Conservation (phyloP, 2,888 invertebrate genomes). For the Tortricodes alternella region DNA sequence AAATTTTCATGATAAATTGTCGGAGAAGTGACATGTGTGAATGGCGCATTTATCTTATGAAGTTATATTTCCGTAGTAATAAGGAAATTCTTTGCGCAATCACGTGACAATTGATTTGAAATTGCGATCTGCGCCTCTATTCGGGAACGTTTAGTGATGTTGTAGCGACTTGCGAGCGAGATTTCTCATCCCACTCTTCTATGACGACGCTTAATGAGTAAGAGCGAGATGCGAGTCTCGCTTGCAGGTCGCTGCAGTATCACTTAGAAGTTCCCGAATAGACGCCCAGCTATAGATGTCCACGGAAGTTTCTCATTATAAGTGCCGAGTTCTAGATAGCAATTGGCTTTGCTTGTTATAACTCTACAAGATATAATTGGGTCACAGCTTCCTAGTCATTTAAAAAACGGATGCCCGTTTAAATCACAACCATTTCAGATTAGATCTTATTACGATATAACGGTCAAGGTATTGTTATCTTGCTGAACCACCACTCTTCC, state of each 20-base stretch:
- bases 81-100: conserved; percentile 25
- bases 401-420: not conserved
- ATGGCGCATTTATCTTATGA: conserved; percentile 37
- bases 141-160: no score
- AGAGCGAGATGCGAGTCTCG: no score
- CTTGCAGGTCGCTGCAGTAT: no score
- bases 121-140: no score
- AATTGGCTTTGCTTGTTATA: conserved; percentile 5
- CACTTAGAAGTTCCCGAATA: no score
- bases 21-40: conserved; percentile 37
- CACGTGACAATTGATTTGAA: conserved; percentile 21
- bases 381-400: not conserved
- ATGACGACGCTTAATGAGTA: no score
- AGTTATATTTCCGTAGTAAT: conserved; percentile 31
- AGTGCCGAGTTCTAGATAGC: conserved; percentile 14
- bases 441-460: not conserved
- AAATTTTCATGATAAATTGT: conserved; percentile 46
- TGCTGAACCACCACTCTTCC: not conserved
- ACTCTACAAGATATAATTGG: no score
- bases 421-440: not conserved
- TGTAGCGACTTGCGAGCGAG: no score
- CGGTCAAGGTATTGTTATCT: not conserved
- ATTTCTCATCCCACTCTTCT: no score
- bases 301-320: conserved; percentile 21
- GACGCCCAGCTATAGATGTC: conserved; percentile 19